phyloP scores from a whole-genome alignment of 2,888 invertebrate genomes.

The Melanargia galathea region DNA sequence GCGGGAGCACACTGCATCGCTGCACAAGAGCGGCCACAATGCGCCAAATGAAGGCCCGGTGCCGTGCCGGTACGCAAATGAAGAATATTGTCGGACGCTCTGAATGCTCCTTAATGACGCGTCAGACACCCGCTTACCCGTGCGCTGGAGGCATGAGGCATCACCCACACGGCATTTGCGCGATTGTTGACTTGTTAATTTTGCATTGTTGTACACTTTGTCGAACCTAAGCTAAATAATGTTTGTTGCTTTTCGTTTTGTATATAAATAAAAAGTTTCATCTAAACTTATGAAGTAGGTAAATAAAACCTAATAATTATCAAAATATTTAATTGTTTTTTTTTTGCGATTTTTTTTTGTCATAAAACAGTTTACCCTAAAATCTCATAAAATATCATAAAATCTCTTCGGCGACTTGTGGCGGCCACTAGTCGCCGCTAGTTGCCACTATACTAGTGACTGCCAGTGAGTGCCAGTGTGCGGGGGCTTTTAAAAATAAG shows the following conservation, averaged over 20 bases:
- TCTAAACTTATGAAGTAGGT: no score
- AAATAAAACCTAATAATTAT: no score
- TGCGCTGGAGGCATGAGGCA: conserved; percentile 58
- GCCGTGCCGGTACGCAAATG: conserved; percentile 74
- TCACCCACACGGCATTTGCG: conserved; percentile 68
- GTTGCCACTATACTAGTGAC: no score
- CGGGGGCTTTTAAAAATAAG: no score
- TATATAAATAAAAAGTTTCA: no score
- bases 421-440: no score
- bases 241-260: background rate
- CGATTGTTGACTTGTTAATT: conserved; percentile 73
- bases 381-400: no score
- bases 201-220: conserved; percentile 60
- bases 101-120: conserved; percentile 81
- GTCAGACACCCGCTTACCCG: conserved; percentile 54
- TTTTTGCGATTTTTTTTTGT: no score
- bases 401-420: no score
- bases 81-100: conserved; percentile 80
- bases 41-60: conserved; percentile 73
- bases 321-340: no score
- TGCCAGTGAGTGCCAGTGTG: no score
- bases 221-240: conserved; percentile 32
- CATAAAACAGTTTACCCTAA: no score
- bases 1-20: conserved; percentile 63
- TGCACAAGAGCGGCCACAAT: conserved; percentile 71